Base-by-base conservation (phyloP, 2,113 vertebrate species). In the Rallus limicola region DNA sequence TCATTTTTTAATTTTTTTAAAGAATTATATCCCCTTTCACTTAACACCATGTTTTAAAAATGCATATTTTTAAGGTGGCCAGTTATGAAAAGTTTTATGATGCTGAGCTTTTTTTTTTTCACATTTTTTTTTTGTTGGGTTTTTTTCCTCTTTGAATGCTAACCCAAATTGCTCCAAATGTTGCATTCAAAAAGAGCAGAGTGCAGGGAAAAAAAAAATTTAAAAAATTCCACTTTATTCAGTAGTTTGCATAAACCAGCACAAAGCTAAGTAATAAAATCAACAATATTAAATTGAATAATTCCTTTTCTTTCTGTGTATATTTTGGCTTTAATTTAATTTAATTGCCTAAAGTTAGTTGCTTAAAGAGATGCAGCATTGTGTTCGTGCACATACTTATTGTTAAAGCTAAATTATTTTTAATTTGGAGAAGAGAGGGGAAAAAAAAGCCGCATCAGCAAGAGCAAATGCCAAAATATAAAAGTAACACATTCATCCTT, bases 401-500 rank as follows among this genome's bases (percentile, higher is more conserved):
- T 98, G 98, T 98, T 98, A 97, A 98, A 98, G 98, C 98, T 98
- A 98, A 98, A 98, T 98, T 98, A 98, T 98, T 98, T 98, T 98
- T 98, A 98, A 98, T 98, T 98, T 98, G 97, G 96, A 97, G 97
- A 96, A 97, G 92, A 97, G 96, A 93, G 95, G 44, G 25, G 80
- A 65, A 64, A 92, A 97, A 97, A 97, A 97, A 97, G 97, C 98
- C 96, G 38, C 97, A 98, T 98, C 98, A 98, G 98, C 98, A 98
- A 97, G 97, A 98, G 98, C 97, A 98, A 98, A 98, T 98, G 98
- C 98, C 98, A 98, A 98, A 98, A 98, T 98, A 98, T 98, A 98
- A 98, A 99, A 99, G 99, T 99, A 98, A 98, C 98, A 98, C 99
- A 99, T 99, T 98, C 99, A 99, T 99, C 98, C 98, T 98, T 98